Evolutionary conservation across 2,797 vertebrate species (phyloP).

Genomic region (Columba guinea): DNA sequence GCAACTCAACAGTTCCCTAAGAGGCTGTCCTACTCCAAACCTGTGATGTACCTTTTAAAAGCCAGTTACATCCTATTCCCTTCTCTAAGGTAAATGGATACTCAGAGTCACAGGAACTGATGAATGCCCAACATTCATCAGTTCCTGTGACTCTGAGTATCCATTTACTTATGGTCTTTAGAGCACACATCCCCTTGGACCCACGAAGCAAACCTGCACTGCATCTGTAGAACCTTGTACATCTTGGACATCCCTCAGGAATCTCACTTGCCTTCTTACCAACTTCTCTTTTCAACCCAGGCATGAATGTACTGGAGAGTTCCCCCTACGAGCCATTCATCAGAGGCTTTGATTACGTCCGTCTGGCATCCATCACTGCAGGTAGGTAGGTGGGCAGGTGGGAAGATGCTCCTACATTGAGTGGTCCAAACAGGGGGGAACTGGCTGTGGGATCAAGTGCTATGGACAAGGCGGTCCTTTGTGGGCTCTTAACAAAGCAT

Average conservation of each 20-base stretch:
- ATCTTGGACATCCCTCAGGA: not conserved
- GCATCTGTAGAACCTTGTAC: not conserved
- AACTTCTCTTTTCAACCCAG: conserved; percentile 57
- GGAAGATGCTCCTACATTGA: not conserved
- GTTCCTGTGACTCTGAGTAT: not conserved
- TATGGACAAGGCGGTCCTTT: not conserved
- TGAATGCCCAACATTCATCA: not conserved
- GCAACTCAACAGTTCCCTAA: not conserved
- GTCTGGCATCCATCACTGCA: conserved; percentile 92
- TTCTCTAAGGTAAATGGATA: not conserved
- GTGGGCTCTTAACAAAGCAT: not conserved
- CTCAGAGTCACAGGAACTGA: no score
- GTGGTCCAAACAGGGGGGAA: no score
- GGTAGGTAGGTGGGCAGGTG: conserved; percentile 70
- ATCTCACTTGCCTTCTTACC: not conserved
- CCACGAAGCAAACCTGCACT: not conserved
- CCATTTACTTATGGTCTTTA: not conserved
- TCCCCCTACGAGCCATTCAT: conserved; percentile 89
- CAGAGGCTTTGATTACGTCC: conserved; percentile 88
- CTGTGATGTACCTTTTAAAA: not conserved
- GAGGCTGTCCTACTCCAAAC: not conserved
- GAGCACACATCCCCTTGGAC: fast-evolving
- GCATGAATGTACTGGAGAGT: conserved; percentile 87
- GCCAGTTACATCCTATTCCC: not conserved
- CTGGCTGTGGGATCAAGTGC: fast-evolving